Evolutionary conservation across 2,797 vertebrate species (phyloP).

Genomic region (Manis pentadactyla): DNA sequence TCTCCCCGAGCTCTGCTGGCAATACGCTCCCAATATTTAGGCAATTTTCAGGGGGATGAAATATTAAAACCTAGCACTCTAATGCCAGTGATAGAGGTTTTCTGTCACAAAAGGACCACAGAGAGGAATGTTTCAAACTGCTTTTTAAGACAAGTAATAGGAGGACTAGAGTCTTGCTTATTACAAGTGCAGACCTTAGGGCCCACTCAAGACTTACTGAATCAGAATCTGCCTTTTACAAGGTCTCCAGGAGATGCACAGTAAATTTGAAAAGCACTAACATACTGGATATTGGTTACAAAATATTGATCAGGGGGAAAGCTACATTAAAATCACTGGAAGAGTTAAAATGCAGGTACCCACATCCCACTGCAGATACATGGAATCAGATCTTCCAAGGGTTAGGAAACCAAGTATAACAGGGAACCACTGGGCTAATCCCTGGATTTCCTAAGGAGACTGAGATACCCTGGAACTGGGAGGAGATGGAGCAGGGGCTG

Average conservation of each 20-base stretch:
- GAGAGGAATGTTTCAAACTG: background rate
- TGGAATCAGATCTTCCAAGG: background rate
- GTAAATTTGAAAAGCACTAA: background rate
- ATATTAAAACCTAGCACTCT: background rate
- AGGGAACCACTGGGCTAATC: background rate
- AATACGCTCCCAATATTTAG: background rate
- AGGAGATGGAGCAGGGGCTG: background rate
- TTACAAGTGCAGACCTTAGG: background rate
- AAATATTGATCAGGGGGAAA: background rate
- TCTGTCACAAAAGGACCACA: background rate
- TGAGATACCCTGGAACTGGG: background rate
- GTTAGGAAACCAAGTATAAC: background rate
- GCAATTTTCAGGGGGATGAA: background rate
- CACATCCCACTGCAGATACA: background rate
- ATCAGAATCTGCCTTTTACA: constrained; percentile 4
- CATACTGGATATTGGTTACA: background rate
- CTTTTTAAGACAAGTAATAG: background rate
- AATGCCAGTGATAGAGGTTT: background rate
- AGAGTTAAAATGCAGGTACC: background rate
- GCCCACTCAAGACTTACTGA: background rate
- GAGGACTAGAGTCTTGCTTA: background rate
- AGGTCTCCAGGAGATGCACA: background rate
- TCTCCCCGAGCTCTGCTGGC: background rate
- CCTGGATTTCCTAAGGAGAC: background rate
- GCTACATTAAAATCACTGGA: background rate